phyloP scores from a whole-genome alignment of 2,113 vertebrate genomes.

The Pongo abelii region DNA sequence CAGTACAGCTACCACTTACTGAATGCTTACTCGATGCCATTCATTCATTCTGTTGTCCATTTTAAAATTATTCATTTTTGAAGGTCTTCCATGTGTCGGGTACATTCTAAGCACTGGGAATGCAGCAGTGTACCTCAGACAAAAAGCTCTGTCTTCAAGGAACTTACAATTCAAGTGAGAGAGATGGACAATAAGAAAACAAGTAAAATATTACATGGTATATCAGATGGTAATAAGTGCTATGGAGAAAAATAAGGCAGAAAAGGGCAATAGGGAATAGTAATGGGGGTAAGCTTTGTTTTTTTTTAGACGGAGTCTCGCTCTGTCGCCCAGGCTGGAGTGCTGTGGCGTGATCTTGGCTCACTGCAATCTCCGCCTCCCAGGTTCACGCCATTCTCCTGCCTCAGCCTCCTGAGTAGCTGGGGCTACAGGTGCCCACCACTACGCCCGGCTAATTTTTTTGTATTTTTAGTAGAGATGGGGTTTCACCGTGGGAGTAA shows the following conservation, averaged over 20 bases:
- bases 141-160: constrained; percentile 1
- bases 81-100: neutral
- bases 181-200: neutral
- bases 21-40: neutral
- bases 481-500: neutral
- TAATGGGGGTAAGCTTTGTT: neutral
- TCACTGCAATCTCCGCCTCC: no score
- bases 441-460: no score
- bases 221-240: neutral
- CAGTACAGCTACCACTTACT: neutral
- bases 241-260: neutral
- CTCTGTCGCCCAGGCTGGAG: no score
- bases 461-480: no score
- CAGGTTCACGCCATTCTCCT: no score
- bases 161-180: neutral
- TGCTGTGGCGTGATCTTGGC: no score
- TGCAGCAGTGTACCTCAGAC: neutral
- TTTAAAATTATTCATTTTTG: neutral
- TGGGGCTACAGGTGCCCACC: no score
- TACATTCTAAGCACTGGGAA: neutral
- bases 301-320: no score
- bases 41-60: neutral
- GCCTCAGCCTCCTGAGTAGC: no score
- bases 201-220: neutral
- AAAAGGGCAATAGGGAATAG: neutral